A percentile compares a stretch with the other conserved stretches of the same genome.
phyloP scores from a whole-genome alignment of 1,140 invertebrate genomes.

The Carposina sasakii region DNA sequence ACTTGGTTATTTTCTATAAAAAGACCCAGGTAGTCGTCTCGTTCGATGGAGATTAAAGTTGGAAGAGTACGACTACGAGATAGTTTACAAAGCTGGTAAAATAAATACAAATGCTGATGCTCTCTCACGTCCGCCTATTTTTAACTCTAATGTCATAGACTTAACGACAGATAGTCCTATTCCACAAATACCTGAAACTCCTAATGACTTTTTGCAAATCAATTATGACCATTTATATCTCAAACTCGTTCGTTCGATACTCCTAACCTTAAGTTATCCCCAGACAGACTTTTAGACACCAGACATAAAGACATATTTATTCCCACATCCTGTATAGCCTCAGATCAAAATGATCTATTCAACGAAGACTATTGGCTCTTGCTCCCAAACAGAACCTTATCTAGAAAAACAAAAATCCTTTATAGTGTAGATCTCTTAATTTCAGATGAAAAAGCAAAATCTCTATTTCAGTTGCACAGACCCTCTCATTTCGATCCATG shows the following conservation, averaged over 20 bases:
- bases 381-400: constrained; percentile 15
- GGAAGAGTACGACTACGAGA: neutral
- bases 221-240: too few relatives aligned
- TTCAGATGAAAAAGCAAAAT: constrained; percentile 26
- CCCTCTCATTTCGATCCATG: constrained; percentile 26
- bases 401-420: constrained; percentile 22
- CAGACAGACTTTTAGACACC: too few relatives aligned
- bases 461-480: constrained; percentile 21
- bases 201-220: too few relatives aligned
- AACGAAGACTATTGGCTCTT: constrained; percentile 18
- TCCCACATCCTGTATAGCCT: constrained; percentile 16
- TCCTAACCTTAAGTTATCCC: too few relatives aligned
- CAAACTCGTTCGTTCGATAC: too few relatives aligned
- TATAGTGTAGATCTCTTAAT: constrained; percentile 21
- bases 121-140: too few relatives aligned
- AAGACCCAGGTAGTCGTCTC: neutral
- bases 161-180: too few relatives aligned
- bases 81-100: neutral
- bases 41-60: neutral
- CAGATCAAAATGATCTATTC: constrained; percentile 18
- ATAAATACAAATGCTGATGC: neutral
- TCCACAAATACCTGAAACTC: too few relatives aligned
- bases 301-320: constrained; percentile 29
- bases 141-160: too few relatives aligned
- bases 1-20: neutral